Percentiles rank a stretch among this genome's conserved stretches.
Conservation (phyloP, 2,797 vertebrate genomes). For the Poeciliopsis gracilis region DNA sequence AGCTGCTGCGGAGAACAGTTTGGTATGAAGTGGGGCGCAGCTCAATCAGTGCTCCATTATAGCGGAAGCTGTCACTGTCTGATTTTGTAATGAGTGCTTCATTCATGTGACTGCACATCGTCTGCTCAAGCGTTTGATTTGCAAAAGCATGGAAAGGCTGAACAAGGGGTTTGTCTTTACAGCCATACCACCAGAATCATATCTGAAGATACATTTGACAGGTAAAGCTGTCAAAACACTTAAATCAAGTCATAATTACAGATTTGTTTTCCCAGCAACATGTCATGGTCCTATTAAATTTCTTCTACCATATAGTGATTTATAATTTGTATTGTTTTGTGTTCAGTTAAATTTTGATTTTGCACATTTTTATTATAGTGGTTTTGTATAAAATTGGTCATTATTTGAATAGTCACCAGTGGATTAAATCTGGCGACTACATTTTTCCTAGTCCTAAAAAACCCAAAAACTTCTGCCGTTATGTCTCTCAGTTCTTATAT, state of each 20-base stretch:
- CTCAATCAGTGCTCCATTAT: background rate
- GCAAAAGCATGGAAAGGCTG: background rate
- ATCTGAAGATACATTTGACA: background rate
- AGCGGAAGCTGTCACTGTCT: conserved; percentile 1
- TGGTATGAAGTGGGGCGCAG: background rate
- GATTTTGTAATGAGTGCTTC: background rate
- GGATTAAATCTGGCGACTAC: background rate
- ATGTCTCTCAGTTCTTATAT: conserved; percentile 15
- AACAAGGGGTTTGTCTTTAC: background rate
- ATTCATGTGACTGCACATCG: background rate
- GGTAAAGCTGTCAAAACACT: background rate
- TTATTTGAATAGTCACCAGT: background rate
- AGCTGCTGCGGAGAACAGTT: background rate
- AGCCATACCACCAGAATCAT: background rate
- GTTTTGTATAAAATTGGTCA: background rate
- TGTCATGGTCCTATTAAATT: background rate
- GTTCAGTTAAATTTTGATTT: background rate
- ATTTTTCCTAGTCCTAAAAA: background rate
- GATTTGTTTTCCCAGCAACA: background rate
- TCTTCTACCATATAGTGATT: background rate
- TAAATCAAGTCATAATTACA: background rate
- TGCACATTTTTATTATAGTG: background rate
- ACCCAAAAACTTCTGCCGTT: background rate
- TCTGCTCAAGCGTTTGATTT: background rate
- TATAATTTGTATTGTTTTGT: background rate